These are phyloP conservation scores for Panagrolaimus sp. DNA, from an alignment of 1,140 invertebrate species.

Conservation along the genomic window DNA sequence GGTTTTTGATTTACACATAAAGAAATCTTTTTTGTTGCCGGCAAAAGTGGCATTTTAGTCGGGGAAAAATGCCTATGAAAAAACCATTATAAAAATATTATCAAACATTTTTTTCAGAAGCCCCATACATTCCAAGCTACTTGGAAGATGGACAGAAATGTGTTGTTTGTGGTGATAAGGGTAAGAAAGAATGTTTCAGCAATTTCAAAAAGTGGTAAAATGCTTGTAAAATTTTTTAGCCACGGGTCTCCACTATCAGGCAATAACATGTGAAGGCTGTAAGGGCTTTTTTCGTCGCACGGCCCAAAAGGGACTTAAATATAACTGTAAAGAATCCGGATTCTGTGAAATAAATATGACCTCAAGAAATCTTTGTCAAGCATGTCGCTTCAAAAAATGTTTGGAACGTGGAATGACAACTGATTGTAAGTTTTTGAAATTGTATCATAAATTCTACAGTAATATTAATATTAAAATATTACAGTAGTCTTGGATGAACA, in stretches of 20 bases:
- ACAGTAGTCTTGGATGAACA: slow-evolving; percentile 61
- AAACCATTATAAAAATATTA: too few relatives aligned
- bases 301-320: slow-evolving; percentile 57
- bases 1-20: too few relatives aligned
- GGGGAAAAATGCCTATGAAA: too few relatives aligned
- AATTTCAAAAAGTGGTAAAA: too few relatives aligned
- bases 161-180: slow-evolving; percentile 61
- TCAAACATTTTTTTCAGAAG: slow-evolving; percentile 37
- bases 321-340: slow-evolving; percentile 60
- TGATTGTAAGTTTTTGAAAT: slow-evolving; percentile 56
- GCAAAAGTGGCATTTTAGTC: too few relatives aligned
- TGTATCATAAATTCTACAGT: neutral
- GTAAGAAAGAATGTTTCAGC: too few relatives aligned
- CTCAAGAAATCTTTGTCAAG: slow-evolving; percentile 61
- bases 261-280: slow-evolving; percentile 44
- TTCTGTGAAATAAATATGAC: slow-evolving; percentile 60
- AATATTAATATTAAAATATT: too few relatives aligned
- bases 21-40: too few relatives aligned
- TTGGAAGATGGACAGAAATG: slow-evolving; percentile 54
- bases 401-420: slow-evolving; percentile 60
- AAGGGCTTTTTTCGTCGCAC: slow-evolving; percentile 62
- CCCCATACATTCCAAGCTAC: slow-evolving; percentile 45
- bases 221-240: too few relatives aligned
- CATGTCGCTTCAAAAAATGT: slow-evolving; percentile 60
- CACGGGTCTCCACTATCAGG: slow-evolving; percentile 62